Base-by-base conservation (phyloP, 2,797 vertebrate genomes). In the Avahi laniger region DNA sequence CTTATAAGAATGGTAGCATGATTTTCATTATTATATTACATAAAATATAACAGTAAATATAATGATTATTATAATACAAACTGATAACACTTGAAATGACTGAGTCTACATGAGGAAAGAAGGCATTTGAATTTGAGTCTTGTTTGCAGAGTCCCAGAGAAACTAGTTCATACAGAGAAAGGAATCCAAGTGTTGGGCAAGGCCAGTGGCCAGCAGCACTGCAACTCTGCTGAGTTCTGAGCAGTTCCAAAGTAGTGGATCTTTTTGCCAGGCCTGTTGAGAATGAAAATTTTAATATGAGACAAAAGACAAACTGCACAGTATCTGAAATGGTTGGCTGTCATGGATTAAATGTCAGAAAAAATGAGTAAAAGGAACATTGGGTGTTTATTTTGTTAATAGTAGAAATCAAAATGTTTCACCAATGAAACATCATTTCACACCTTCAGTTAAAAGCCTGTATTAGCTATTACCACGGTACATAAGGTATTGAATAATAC, bases 361-460 rank as follows among this genome's bases (percentile, higher is more conserved):
- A 95, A 95, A 88, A 95, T 84, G 50, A 96, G 43, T 87, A 35
- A 80, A 95, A 96, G 73, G 88, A 98, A 97, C 96, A 96, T 43
- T 78, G 82, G 46, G 22, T 3, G 72, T 89, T 88, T 0, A 65
- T 96, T 95, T 98, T 26, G 26, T 95, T 92, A 86, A 54, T 78
- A 92, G 95, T 96, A 85, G 88, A 97, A 97, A 95, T 97, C 76
- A 93, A 95, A 97, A 72, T 97, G 41, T 95, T 89, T 96, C 76
- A 94, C 92, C 97, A 97, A 20, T 65, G 63, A 20, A 96, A 84
- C 72, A 35, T 92, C 91, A 96, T 95, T 98, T 97, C 43, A 93
- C 94, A 95, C 93, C 96, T 88, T 96, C 89, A 89, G 65, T 97
- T 98, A 95, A 97, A 97, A 94, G 84, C 89, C 97, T 97, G 2